A percentile compares a stretch with the other conserved stretches of the same genome.
Conservation (phyloP, 2,113 vertebrate genomes). For the Tupaia tana region DNA sequence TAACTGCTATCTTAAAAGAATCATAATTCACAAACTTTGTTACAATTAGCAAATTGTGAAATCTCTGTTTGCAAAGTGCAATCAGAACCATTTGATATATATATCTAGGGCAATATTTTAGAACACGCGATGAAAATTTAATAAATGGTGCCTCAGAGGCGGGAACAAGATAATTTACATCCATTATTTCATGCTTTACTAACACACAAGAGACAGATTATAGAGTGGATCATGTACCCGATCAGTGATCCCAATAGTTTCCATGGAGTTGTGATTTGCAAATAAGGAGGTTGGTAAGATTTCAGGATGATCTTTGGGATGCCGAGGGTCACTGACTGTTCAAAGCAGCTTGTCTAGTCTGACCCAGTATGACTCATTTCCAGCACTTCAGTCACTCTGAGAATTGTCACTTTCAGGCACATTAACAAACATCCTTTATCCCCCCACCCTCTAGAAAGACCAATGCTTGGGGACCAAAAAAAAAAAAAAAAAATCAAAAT, state of each 20-base stretch:
- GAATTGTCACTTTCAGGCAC: neutral
- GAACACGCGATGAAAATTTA: neutral
- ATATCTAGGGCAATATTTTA: neutral
- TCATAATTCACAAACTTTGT: neutral
- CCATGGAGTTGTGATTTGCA: neutral
- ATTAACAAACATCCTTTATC: neutral
- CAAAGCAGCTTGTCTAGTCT: neutral
- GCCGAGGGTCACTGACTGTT: neutral
- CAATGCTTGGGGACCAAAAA: slow-evolving; percentile 47
- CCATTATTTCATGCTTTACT: neutral
- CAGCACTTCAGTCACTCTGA: neutral
- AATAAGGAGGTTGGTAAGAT: neutral
- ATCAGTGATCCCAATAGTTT: neutral
- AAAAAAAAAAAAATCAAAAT: slow-evolving; percentile 53
- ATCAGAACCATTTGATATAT: neutral
- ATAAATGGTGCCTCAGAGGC: neutral
- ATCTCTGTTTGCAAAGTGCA: neutral
- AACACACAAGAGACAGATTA: neutral
- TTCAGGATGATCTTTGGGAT: neutral
- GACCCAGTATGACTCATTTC: neutral
- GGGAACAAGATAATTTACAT: neutral
- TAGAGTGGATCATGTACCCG: neutral
- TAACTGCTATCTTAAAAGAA: neutral
- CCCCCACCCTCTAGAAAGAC: slow-evolving; percentile 32
- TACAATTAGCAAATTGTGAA: neutral